Base-by-base conservation (phyloP, 2,888 invertebrate genomes). In the Diabrotica balteata region DNA sequence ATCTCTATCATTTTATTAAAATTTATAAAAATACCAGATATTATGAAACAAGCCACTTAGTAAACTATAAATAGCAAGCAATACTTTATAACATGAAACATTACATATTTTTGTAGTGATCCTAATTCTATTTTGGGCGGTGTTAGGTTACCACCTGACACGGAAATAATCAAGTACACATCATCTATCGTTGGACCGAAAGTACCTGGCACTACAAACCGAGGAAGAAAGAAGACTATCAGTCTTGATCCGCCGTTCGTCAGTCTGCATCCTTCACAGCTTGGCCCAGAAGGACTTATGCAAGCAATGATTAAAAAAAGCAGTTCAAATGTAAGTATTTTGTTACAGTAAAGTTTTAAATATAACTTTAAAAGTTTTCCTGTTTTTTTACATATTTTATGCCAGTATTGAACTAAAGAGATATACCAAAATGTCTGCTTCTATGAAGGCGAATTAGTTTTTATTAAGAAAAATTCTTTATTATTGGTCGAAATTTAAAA, bases 151-250 rank as follows among this genome's bases (percentile, higher is more conserved):
- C 94, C 94, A 73, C 94, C 94, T 50, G 94, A 94, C 81, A 95
- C 94, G 55, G 94, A 95, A 86, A 94, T 94, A 73, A 94, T 95
- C 81, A 94, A 94, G 84, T 94, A 94, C 83, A 94, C 94, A 74
- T 94, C 94, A 74, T 93, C 93, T 68, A 89, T 94, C 79, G 92
- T 93, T 75, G 94, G 94, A 69, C 93, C 94, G 66, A 94, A 94
- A 88, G 88, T 93, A 73, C 92, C 93, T 10, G 93, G 94, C 70
- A 91, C 92, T 71, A 94, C 93, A 75, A 93, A 93, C 79, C 88
- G 94, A 60, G 94, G 94, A 67, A 88, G 94, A 68, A 94, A 94
- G 87, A 94, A 94, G 87, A 94, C 94, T 60, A 94, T 94, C 81
- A 94, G 94, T 0, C 84, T 94, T 77, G 94, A 94, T 85, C 93